These are phyloP conservation scores for Drosophila auraria DNA, from an alignment of 1,140 invertebrate genomes.

Conservation along the genomic window DNA sequence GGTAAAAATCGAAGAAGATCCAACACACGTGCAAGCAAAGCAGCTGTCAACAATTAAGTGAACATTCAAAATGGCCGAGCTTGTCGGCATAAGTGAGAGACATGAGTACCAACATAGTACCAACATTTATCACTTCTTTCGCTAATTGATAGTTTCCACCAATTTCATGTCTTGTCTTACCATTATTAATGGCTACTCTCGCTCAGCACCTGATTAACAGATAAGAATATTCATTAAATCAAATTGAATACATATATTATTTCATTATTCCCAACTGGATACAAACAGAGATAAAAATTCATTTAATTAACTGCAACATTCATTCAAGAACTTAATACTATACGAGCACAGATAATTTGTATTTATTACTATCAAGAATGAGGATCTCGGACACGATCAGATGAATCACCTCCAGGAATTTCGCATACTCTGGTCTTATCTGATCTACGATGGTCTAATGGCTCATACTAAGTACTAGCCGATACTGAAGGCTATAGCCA, in stretches of 20 bases:
- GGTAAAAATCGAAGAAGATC: too few relatives aligned
- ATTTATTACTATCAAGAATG: slow-evolving; percentile 5
- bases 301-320: slow-evolving; percentile 7
- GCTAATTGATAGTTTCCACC: background rate
- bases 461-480: slow-evolving; percentile 13
- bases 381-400: background rate
- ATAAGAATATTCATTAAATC: slow-evolving; percentile 12
- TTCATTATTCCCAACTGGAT: background rate
- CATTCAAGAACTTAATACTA: slow-evolving; percentile 7
- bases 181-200: background rate
- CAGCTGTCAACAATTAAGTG: too few relatives aligned
- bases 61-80: too few relatives aligned
- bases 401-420: slow-evolving; percentile 27
- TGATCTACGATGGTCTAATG: slow-evolving; percentile 15
- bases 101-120: too few relatives aligned
- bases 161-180: slow-evolving; percentile 4
- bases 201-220: slow-evolving; percentile 6
- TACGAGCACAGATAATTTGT: slow-evolving; percentile 1
- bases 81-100: too few relatives aligned
- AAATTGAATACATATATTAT: slow-evolving; percentile 11
- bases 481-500: slow-evolving; percentile 9
- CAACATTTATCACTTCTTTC: too few relatives aligned
- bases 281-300: slow-evolving; percentile 2
- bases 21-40: too few relatives aligned
- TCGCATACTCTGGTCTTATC: slow-evolving; percentile 6